A percentile compares a stretch with the other conserved stretches of the same genome.
Evolutionary conservation across 2,113 vertebrate species (phyloP).

Genomic region (Istiophorus platypterus): DNA sequence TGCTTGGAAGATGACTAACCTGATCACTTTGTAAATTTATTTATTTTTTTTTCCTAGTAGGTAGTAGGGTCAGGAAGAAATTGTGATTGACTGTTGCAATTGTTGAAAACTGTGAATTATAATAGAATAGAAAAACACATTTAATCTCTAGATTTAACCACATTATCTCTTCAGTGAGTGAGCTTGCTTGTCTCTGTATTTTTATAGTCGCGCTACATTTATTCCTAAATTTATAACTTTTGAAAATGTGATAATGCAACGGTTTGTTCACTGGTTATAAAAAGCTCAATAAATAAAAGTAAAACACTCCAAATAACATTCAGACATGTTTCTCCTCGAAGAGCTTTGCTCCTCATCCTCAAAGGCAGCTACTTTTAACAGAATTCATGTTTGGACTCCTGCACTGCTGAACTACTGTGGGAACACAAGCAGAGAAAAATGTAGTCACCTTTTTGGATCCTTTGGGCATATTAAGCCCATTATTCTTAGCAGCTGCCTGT

Average conservation of each 20-base stretch:
- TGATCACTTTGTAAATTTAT: background rate
- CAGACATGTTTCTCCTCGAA: constrained; percentile 4
- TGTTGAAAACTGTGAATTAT: background rate
- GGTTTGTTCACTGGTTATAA: background rate
- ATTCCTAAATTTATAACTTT: background rate
- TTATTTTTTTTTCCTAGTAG: background rate
- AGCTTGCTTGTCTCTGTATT: background rate
- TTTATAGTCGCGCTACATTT: background rate
- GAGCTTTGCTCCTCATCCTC: constrained; percentile 5
- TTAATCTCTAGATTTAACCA: constrained; percentile 1
- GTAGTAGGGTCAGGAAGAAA: background rate
- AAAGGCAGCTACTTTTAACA: constrained; percentile 8
- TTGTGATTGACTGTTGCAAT: background rate
- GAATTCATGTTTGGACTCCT: constrained; percentile 24
- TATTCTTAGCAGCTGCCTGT: constrained; percentile 35
- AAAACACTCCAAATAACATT: constrained; percentile 4
- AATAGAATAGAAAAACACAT: background rate
- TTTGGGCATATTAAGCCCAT: constrained; percentile 36
- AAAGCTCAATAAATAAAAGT: constrained; percentile 6
- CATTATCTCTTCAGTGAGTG: background rate
- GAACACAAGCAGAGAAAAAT: constrained; percentile 32
- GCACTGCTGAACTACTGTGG: constrained; percentile 23
- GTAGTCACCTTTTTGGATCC: constrained; percentile 26
- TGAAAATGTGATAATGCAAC: background rate
- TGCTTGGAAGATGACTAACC: background rate